These are phyloP conservation scores for Stegodyphus dumicola DNA, from an alignment of 1,140 invertebrate species.

Conservation along the genomic window DNA sequence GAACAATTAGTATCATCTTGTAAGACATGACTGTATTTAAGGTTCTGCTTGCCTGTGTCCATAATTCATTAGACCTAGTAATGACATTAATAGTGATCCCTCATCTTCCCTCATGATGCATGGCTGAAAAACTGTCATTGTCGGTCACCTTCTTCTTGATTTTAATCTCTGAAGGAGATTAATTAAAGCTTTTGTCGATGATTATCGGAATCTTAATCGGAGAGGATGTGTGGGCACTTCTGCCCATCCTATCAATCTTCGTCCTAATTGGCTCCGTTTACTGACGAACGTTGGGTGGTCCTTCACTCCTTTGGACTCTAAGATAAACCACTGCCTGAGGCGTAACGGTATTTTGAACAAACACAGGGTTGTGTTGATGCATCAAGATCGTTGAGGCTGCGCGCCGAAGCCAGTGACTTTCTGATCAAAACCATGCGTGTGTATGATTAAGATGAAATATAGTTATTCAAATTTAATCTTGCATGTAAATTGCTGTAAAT, in stretches of 20 bases:
- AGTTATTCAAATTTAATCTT: too few relatives aligned
- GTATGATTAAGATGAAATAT: too few relatives aligned
- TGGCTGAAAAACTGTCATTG: constrained; percentile 21
- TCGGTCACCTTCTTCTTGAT: constrained; percentile 19
- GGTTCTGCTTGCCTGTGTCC: neutral
- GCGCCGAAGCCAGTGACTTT: too few relatives aligned
- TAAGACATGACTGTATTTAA: too few relatives aligned
- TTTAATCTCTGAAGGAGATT: constrained; percentile 19
- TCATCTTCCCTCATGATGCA: constrained; percentile 3
- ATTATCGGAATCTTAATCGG: constrained; percentile 47
- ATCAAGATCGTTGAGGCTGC: too few relatives aligned
- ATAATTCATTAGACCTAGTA: constrained; percentile 10
- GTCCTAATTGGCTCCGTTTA: constrained; percentile 24
- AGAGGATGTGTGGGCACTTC: constrained; percentile 10
- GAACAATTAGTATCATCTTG: too few relatives aligned
- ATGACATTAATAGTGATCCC: constrained; percentile 19
- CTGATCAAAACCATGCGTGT: too few relatives aligned
- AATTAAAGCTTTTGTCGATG: constrained; percentile 36
- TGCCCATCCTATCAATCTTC: constrained; percentile 50
- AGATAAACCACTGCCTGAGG: too few relatives aligned
- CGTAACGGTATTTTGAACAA: too few relatives aligned
- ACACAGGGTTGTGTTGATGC: too few relatives aligned
- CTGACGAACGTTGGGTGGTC: neutral
- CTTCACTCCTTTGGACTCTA: too few relatives aligned
- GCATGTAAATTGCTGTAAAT: too few relatives aligned